phyloP scores from a whole-genome alignment of 2,797 vertebrate species.

The Sternarchorhynchus goeldii region DNA sequence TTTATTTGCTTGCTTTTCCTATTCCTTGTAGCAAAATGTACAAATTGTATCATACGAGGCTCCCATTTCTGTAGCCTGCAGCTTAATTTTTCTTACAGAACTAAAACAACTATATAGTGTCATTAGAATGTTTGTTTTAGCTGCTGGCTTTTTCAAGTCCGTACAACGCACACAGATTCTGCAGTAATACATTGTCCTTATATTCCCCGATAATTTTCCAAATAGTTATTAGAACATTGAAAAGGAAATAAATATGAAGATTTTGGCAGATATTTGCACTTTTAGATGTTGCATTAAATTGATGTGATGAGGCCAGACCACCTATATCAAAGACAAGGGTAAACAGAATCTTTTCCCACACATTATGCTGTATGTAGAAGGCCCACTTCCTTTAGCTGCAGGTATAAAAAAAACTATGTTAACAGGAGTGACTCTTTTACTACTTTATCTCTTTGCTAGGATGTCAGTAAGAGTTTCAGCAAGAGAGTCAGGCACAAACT shows the following conservation, averaged over 20 bases:
- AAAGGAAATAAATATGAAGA: constrained; percentile 41
- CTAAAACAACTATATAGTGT: constrained; percentile 26
- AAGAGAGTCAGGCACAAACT: too few relatives aligned
- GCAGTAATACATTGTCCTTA: too few relatives aligned
- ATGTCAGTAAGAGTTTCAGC: too few relatives aligned
- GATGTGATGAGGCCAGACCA: constrained; percentile 21
- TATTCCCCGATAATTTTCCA: not conserved
- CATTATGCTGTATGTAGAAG: not conserved
- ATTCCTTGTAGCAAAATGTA: constrained; percentile 47
- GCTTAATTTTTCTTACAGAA: constrained; percentile 44
- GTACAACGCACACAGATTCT: not conserved
- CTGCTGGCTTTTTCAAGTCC: not conserved
- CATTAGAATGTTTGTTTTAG: not conserved
- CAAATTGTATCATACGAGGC: constrained; percentile 58
- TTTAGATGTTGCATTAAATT: constrained; percentile 50
- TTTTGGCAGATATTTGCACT: constrained; percentile 45
- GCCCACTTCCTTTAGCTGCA: too few relatives aligned
- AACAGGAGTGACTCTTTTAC: too few relatives aligned
- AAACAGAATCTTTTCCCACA: not conserved
- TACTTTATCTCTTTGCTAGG: too few relatives aligned
- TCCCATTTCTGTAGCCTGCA: constrained; percentile 26
- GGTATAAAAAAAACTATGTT: too few relatives aligned
- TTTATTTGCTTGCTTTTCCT: constrained; percentile 44
- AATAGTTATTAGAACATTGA: not conserved
- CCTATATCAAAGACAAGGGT: not conserved